Conservation (phyloP, 2,888 invertebrate species). For the Thecophora atra region DNA sequence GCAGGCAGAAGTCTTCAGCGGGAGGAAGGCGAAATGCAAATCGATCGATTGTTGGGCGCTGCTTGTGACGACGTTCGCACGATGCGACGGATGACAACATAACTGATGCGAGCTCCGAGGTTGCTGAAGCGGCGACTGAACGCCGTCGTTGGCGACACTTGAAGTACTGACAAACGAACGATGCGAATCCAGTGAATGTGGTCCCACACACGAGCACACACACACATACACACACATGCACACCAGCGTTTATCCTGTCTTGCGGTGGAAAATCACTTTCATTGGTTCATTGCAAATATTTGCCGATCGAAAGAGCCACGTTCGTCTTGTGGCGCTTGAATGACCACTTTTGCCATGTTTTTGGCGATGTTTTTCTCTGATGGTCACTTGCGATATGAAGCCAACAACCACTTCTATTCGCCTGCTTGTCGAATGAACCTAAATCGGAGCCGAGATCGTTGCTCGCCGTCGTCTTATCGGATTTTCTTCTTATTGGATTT, state of each 20-base stretch:
- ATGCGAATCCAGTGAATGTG: conserved; percentile 8
- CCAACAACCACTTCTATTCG: neutral
- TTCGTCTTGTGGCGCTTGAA: conserved; percentile 25
- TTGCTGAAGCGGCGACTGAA: conserved; percentile 29
- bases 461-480: neutral
- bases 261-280: conserved; percentile 25
- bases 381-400: too few relatives aligned
- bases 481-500: conserved; percentile 13
- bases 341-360: conserved; percentile 47
- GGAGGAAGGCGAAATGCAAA: too few relatives aligned
- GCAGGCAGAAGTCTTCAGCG: neutral
- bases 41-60: conserved; percentile 10
- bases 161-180: neutral
- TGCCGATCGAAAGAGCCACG: neutral
- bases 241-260: neutral
- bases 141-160: conserved; percentile 16
- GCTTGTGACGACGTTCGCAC: conserved; percentile 26
- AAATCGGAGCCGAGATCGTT: conserved; percentile 37
- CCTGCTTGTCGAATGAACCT: conserved; percentile 40
- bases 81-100: conserved; percentile 50
- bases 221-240: conserved; percentile 14
- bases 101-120: conserved; percentile 49
- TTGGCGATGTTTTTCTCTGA: conserved; percentile 2
- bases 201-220: conserved; percentile 14
- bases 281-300: conserved; percentile 21